These are phyloP conservation scores for Paracanthobrama guichenoti DNA, from an alignment of 2,113 vertebrate genomes.

Conservation along the genomic window DNA sequence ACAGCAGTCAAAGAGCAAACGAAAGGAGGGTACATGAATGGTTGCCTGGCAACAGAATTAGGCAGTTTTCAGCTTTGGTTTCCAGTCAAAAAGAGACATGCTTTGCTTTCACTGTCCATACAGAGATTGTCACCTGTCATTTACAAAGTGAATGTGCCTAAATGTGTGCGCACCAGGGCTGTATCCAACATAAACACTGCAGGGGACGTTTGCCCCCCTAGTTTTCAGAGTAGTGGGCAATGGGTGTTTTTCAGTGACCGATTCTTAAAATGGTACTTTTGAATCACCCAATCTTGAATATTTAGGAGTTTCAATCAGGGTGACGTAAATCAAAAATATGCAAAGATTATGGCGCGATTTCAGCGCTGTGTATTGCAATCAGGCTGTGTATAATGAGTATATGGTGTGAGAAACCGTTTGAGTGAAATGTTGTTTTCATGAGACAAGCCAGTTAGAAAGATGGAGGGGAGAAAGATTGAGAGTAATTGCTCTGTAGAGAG, in stretches of 20 bases:
- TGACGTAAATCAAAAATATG: neutral
- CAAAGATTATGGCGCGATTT: neutral
- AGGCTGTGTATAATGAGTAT: slow-evolving; percentile 22
- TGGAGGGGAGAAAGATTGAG: slow-evolving; percentile 10
- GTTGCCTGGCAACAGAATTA: slow-evolving; percentile 70
- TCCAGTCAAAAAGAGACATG: slow-evolving; percentile 49
- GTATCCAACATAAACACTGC: neutral
- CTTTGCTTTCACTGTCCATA: slow-evolving; percentile 52
- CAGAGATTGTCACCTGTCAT: slow-evolving; percentile 58
- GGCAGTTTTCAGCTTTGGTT: slow-evolving; percentile 56
- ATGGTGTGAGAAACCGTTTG: slow-evolving; percentile 26
- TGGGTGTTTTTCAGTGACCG: neutral
- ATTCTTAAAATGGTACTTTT: neutral
- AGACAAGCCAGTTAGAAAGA: slow-evolving; percentile 24
- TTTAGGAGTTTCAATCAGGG: neutral
- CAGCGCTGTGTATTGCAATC: neutral
- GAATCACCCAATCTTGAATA: neutral
- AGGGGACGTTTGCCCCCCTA: neutral
- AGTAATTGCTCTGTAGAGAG: slow-evolving; percentile 28
- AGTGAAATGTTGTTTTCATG: slow-evolving; percentile 35
- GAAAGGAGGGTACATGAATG: slow-evolving; percentile 59
- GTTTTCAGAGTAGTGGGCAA: neutral
- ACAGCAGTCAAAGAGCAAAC: slow-evolving; percentile 40
- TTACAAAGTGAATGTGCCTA: slow-evolving; percentile 19
- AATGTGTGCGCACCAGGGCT: neutral